These are phyloP conservation scores for Chrysotoxum bicinctum DNA, from an alignment of 2,888 invertebrate species.

Conservation along the genomic window DNA sequence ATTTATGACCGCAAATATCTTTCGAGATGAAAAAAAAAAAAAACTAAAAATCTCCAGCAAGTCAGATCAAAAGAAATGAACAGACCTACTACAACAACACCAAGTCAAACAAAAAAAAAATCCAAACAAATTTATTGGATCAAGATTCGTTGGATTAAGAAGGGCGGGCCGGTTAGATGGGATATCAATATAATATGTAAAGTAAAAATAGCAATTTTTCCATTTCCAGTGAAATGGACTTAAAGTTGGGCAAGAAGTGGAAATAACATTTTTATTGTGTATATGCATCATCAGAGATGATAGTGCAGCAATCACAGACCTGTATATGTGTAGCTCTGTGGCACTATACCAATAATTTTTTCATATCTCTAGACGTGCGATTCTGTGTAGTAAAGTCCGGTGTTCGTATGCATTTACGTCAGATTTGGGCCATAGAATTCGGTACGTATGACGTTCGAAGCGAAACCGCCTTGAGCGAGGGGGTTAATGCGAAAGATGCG, in stretches of 20 bases:
- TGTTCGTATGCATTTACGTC: constrained; percentile 66
- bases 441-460: constrained; percentile 28
- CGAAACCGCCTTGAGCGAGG: background rate
- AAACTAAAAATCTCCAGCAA: constrained; percentile 16
- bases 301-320: constrained; percentile 36
- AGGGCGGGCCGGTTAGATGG: constrained; percentile 72
- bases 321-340: background rate
- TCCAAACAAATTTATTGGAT: constrained; percentile 71
- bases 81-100: constrained; percentile 16
- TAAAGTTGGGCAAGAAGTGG: constrained; percentile 62
- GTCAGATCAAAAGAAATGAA: constrained; percentile 54
- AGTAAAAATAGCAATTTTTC: constrained; percentile 71
- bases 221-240: constrained; percentile 59
- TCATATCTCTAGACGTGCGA: constrained; percentile 52
- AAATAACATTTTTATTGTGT: constrained; percentile 42
- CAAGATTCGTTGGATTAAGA: constrained; percentile 62
- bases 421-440: constrained; percentile 71
- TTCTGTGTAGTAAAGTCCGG: constrained; percentile 7
- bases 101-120: background rate
- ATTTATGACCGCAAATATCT: constrained; percentile 56
- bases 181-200: constrained; percentile 65
- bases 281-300: constrained; percentile 25
- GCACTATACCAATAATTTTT: constrained; percentile 59
- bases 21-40: background rate
- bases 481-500: constrained; percentile 35